Evolutionary conservation across 2,797 vertebrate species (phyloP).

Genomic region (Propithecus perrieri): DNA sequence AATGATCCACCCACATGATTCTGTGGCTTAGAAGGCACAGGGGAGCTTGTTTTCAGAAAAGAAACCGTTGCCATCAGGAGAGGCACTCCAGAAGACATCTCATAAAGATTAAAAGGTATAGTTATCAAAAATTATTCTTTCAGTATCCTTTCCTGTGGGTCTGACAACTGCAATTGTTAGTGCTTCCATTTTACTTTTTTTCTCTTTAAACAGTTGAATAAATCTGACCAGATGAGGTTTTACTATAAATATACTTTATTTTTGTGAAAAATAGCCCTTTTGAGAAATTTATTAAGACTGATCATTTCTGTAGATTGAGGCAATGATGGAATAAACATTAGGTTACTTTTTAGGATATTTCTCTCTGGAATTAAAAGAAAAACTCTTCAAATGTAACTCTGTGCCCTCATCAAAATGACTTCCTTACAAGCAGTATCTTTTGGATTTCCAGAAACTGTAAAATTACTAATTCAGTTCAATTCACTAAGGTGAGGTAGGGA

Average conservation of each 20-base stretch:
- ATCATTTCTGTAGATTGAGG: background rate
- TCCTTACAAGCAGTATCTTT: background rate
- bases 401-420: background rate
- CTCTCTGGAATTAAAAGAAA: background rate
- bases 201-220: background rate
- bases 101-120: background rate
- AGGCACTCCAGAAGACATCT: background rate
- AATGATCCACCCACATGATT: background rate
- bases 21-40: background rate
- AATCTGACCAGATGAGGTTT: background rate
- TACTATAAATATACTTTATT: background rate
- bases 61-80: background rate
- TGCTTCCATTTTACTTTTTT: background rate
- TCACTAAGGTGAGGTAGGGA: background rate
- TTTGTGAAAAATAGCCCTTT: background rate
- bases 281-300: background rate
- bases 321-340: background rate
- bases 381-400: background rate
- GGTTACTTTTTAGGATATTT: background rate
- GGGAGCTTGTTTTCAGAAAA: background rate
- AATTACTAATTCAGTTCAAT: background rate
- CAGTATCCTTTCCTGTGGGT: background rate
- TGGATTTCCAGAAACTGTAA: background rate
- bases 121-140: background rate
- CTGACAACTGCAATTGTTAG: background rate